Conservation (phyloP, 2,797 vertebrate species). For the Otolemur crassicaudatus region DNA sequence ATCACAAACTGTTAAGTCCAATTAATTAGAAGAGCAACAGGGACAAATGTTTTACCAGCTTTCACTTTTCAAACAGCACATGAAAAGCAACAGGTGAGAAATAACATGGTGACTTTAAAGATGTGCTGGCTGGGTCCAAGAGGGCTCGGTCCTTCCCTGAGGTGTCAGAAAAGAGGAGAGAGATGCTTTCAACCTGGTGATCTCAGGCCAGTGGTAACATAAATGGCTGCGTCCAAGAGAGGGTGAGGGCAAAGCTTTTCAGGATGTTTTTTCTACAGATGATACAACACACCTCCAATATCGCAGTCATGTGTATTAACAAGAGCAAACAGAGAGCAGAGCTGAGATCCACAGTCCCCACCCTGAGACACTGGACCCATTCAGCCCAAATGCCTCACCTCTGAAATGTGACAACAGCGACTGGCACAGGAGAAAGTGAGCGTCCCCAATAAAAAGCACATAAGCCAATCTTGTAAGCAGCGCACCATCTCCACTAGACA, state of each 20-base stretch:
- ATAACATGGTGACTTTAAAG: not conserved
- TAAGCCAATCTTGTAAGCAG: not conserved
- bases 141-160: not conserved
- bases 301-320: not conserved
- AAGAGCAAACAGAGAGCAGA: not conserved
- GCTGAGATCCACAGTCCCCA: not conserved
- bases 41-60: too few relatives aligned
- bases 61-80: not conserved
- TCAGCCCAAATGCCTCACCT: not conserved
- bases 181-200: rapidly evolving
- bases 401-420: rapidly evolving
- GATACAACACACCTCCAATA: not conserved
- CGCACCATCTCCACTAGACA: not conserved
- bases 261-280: not conserved
- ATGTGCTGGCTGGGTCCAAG: not conserved
- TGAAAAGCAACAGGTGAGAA: not conserved
- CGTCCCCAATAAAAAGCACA: rapidly evolving
- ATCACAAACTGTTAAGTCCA: not conserved
- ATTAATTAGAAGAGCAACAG: not conserved
- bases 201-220: not conserved
- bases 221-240: not conserved
- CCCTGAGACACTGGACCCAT: not conserved
- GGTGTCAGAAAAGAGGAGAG: not conserved
- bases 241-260: not conserved
- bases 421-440: not conserved